phyloP scores from a whole-genome alignment of 2,888 invertebrate genomes.

The Serripes groenlandicus region DNA sequence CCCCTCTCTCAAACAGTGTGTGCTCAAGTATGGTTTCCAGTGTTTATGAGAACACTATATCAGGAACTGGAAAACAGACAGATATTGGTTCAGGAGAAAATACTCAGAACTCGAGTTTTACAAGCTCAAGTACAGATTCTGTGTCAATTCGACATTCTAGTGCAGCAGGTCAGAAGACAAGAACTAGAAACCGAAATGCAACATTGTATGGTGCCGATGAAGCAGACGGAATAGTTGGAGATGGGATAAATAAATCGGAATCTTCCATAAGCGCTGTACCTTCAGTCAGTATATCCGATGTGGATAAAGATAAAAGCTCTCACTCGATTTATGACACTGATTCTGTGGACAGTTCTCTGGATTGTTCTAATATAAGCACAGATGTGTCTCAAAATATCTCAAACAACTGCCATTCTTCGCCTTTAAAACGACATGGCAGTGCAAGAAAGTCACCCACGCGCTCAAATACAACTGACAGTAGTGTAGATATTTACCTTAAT shows the following conservation, averaged over 20 bases:
- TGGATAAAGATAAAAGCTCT: background rate
- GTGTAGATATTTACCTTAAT: background rate
- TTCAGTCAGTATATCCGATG: slow-evolving; percentile 13
- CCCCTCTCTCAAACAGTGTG: slow-evolving; percentile 79
- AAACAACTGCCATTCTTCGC: slow-evolving; percentile 30
- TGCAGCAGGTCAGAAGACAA: background rate
- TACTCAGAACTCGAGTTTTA: slow-evolving; percentile 8
- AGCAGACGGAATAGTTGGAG: background rate
- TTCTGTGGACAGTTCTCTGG: background rate
- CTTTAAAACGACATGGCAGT: slow-evolving; percentile 25
- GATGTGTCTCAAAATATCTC: background rate
- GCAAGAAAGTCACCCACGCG: slow-evolving; percentile 6
- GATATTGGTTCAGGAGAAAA: slow-evolving; percentile 30
- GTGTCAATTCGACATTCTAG: slow-evolving; percentile 14
- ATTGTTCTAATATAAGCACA: slow-evolving; percentile 19
- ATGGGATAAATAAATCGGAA: background rate
- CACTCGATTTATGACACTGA: slow-evolving; percentile 24
- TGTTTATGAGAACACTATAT: slow-evolving; percentile 80
- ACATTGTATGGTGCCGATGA: slow-evolving; percentile 5
- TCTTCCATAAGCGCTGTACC: background rate
- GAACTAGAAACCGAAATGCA: slow-evolving; percentile 36
- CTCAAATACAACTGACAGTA: slow-evolving; percentile 33
- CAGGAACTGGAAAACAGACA: slow-evolving; percentile 44
- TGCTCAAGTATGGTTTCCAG: slow-evolving; percentile 83
- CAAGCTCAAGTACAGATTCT: slow-evolving; percentile 38